phyloP scores from a whole-genome alignment of 2,113 vertebrate genomes.

The Zapus hudsonius region DNA sequence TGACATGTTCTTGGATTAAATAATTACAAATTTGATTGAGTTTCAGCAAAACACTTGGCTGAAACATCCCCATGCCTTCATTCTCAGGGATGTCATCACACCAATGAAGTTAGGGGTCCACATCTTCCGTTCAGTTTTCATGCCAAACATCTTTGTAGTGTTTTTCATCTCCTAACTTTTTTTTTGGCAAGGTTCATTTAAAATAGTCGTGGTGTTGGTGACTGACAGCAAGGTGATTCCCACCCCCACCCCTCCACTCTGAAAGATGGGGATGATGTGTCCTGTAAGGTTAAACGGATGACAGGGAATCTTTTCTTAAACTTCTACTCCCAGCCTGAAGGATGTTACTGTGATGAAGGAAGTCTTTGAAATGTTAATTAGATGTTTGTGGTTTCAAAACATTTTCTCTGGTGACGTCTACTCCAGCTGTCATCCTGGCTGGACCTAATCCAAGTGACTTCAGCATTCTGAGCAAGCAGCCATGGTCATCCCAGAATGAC shows the following conservation, averaged over 20 bases:
- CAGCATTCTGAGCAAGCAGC: neutral
- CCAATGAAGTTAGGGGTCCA: neutral
- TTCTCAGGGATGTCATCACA: neutral
- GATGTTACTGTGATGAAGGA: neutral
- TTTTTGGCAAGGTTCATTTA: conserved; percentile 25
- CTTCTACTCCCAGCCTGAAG: neutral
- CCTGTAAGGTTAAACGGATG: neutral
- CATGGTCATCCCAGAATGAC: neutral
- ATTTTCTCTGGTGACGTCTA: neutral
- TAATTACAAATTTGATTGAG: neutral
- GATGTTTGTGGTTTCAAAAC: conserved; percentile 48
- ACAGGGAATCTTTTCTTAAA: neutral
- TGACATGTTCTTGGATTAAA: conserved; percentile 1
- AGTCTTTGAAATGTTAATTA: conserved; percentile 60
- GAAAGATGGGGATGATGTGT: neutral
- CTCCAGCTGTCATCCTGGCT: neutral
- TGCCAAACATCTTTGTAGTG: neutral
- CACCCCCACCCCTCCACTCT: neutral
- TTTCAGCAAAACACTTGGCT: neutral
- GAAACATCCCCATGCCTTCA: neutral
- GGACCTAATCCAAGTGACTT: neutral
- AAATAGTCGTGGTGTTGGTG: neutral
- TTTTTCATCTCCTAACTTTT: conserved; percentile 34
- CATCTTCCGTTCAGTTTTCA: conserved; percentile 11
- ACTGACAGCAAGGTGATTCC: neutral